A percentile compares a stretch with the other conserved stretches of the same genome.
Conservation (phyloP, 2,888 invertebrate genomes). For the Drosophila villosipedis region DNA sequence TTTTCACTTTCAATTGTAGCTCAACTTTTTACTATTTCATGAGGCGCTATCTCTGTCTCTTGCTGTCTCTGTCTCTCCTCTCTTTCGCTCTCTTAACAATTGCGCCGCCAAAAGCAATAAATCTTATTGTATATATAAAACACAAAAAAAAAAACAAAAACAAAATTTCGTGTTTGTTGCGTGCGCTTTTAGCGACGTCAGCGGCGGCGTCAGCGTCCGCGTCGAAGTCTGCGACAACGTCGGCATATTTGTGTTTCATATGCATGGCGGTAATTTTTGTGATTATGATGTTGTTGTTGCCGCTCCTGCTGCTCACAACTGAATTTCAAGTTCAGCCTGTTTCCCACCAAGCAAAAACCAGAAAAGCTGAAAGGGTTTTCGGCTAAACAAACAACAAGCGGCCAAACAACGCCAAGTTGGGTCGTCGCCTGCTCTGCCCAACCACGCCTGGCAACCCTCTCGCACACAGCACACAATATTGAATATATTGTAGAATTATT, state of each 20-base stretch:
- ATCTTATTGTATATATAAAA: slow-evolving; percentile 67
- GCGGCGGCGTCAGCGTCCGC: slow-evolving; percentile 26
- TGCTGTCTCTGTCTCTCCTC: slow-evolving; percentile 1
- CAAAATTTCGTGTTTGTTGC: slow-evolving; percentile 63
- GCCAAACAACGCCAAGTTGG: slow-evolving; percentile 19
- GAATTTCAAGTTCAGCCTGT: slow-evolving; percentile 77
- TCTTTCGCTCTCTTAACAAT: slow-evolving; percentile 60
- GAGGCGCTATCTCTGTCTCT: slow-evolving; percentile 38
- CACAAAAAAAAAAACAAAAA: slow-evolving; percentile 39
- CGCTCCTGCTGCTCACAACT: slow-evolving; percentile 43
- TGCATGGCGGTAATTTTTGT: slow-evolving; percentile 79
- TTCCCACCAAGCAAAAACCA: slow-evolving; percentile 50
- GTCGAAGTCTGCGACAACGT: slow-evolving; percentile 26
- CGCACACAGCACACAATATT: slow-evolving; percentile 11
- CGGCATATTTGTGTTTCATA: slow-evolving; percentile 76
- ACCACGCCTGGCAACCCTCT: slow-evolving; percentile 7
- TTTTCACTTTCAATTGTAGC: slow-evolving; percentile 83
- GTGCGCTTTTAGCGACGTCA: slow-evolving; percentile 60
- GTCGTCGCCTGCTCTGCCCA: slow-evolving; percentile 12
- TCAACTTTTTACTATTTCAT: slow-evolving; percentile 75
- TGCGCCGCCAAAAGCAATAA: slow-evolving; percentile 79
- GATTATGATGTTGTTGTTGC: slow-evolving; percentile 69
- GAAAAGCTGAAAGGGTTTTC: slow-evolving; percentile 66
- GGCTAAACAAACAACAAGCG: slow-evolving; percentile 50
- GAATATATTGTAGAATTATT: slow-evolving; percentile 45